Conservation (phyloP, 2,888 invertebrate species). For the Polymixis lichenea region DNA sequence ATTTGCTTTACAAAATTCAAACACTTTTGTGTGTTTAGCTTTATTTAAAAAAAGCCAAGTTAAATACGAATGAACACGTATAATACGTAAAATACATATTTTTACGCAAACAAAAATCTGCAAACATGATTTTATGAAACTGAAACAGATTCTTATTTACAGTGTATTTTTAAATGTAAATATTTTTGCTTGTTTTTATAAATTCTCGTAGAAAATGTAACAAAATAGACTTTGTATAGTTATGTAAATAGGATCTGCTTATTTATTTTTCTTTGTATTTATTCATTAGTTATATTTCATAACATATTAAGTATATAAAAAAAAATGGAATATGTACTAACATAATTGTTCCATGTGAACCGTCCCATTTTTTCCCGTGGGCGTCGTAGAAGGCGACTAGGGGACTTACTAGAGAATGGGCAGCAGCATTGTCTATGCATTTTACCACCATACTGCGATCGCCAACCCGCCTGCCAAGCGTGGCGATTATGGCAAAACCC, state of each 20-base stretch:
- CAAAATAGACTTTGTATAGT: not conserved
- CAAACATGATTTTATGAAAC: slow-evolving; percentile 13
- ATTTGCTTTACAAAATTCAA: slow-evolving; percentile 11
- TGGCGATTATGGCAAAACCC: no score
- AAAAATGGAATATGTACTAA: no score
- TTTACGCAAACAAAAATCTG: slow-evolving; percentile 16
- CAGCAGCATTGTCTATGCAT: no score
- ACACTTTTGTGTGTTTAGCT: slow-evolving; percentile 10
- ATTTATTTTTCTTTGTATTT: not conserved
- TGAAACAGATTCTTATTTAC: slow-evolving; percentile 23
- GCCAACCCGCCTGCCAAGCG: no score
- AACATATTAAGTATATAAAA: no score
- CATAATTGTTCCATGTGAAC: no score
- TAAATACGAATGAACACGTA: slow-evolving; percentile 22
- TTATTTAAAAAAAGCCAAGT: slow-evolving; percentile 32
- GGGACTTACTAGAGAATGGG: no score
- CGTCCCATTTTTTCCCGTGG: no score
- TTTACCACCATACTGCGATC: no score
- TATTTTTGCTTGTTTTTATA: slow-evolving; percentile 6
- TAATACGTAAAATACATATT: slow-evolving; percentile 6
- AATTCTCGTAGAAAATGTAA: not conserved
- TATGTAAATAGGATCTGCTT: not conserved
- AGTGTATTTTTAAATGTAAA: slow-evolving; percentile 6
- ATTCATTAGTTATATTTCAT: not conserved
- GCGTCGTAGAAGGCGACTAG: no score